Evolutionary conservation across 2,113 vertebrate genomes (phyloP).

Genomic region (Pterocles gutturalis): DNA sequence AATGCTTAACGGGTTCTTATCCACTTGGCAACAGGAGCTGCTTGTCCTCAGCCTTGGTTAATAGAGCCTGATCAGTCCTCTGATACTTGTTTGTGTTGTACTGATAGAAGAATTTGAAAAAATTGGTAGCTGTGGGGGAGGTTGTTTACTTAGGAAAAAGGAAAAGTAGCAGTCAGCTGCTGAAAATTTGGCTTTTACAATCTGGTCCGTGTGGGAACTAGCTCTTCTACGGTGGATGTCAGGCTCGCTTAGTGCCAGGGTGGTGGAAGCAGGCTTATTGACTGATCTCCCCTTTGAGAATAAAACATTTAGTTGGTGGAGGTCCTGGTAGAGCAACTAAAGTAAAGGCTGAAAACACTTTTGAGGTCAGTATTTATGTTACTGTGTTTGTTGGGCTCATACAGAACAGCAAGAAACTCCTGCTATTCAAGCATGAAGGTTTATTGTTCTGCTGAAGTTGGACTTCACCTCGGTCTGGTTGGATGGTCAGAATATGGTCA

Average conservation of each 20-base stretch:
- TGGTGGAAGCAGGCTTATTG: not conserved
- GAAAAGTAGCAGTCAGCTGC: not conserved
- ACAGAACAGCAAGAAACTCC: not conserved
- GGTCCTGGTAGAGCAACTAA: not conserved
- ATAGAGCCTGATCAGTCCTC: not conserved
- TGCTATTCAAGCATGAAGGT: not conserved
- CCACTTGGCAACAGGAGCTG: not conserved
- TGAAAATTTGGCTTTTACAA: not conserved
- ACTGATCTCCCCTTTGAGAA: not conserved
- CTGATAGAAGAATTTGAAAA: not conserved
- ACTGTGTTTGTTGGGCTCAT: fast-evolving
- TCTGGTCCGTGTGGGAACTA: not conserved
- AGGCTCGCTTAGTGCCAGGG: not conserved
- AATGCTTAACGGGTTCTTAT: not conserved
- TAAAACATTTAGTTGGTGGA: not conserved
- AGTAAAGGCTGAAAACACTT: not conserved
- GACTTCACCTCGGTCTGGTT: fast-evolving
- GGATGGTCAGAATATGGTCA: not conserved
- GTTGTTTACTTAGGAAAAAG: not conserved
- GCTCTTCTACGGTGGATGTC: fast-evolving
- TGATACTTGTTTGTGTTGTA: not conserved
- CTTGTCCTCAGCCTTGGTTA: not conserved
- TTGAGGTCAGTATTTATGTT: not conserved
- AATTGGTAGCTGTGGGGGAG: not conserved
- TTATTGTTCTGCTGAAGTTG: not conserved